phyloP scores from a whole-genome alignment of 2,113 vertebrate species.

The Prolemur simus region DNA sequence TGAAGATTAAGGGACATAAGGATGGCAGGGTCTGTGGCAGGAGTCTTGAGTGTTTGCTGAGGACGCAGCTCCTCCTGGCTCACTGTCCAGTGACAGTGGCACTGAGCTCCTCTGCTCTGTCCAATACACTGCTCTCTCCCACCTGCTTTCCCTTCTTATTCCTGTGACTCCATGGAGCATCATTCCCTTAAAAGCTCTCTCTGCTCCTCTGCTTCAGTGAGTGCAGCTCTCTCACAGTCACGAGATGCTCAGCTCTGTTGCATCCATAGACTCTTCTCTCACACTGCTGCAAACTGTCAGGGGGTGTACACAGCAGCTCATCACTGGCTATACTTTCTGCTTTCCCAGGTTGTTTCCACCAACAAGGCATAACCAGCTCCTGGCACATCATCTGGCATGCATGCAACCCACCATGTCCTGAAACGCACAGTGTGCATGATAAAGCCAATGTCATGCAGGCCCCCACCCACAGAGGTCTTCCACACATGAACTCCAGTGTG shows the following conservation, averaged over 20 bases:
- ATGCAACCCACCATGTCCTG: too few species aligned
- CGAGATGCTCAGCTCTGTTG: too few species aligned
- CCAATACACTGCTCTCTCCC: too few species aligned
- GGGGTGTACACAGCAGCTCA: accelerated
- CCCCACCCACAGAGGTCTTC: accelerated
- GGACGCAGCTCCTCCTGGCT: accelerated
- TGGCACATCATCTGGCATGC: accelerated
- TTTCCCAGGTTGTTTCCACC: background rate
- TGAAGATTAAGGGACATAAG: background rate
- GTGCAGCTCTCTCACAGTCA: accelerated
- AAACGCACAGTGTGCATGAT: accelerated
- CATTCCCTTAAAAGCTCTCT: too few species aligned
- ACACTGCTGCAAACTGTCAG: background rate
- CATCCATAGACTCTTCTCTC: background rate
- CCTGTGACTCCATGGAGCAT: background rate
- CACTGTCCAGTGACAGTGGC: accelerated
- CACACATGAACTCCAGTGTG: accelerated
- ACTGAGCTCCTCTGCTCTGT: background rate
- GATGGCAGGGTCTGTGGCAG: background rate
- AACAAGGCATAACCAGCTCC: too few species aligned
- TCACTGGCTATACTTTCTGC: background rate
- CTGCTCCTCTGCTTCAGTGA: background rate
- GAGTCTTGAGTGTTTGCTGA: background rate
- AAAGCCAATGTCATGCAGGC: accelerated
- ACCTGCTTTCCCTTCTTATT: too few species aligned